Evolutionary conservation across 2,113 vertebrate species (phyloP).

Genomic region (Scomber colias): DNA sequence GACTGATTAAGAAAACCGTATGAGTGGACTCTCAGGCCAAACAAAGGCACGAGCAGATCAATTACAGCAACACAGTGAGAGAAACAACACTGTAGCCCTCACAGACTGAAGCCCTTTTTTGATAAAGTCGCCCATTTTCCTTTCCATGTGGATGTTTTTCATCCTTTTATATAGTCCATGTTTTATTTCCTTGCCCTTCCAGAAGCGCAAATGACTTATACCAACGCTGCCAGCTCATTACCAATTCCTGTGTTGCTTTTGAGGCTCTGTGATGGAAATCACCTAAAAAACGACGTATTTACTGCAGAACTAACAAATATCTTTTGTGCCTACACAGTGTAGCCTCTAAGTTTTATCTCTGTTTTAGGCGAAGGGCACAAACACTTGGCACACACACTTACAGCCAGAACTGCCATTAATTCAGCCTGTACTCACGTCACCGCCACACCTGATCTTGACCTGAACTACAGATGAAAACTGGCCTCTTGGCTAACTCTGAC

Average conservation of each 20-base stretch:
- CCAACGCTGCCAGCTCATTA: constrained; percentile 61
- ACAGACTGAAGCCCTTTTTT: constrained; percentile 3
- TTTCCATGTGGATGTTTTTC: constrained; percentile 45
- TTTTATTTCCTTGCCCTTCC: constrained; percentile 53
- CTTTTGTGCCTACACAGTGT: not conserved
- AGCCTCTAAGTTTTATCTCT: constrained; percentile 38
- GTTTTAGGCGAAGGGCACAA: constrained; percentile 9
- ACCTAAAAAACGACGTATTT: constrained; percentile 45
- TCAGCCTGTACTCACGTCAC: not conserved
- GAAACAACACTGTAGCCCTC: constrained; percentile 33
- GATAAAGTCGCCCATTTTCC: constrained; percentile 44
- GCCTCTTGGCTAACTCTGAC: too few species aligned
- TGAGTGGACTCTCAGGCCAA: constrained; percentile 49
- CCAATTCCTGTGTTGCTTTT: constrained; percentile 46
- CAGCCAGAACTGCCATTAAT: not conserved
- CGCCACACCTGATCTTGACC: not conserved
- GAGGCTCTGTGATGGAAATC: constrained; percentile 43
- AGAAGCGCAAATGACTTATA: constrained; percentile 46
- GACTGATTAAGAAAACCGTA: constrained; percentile 57
- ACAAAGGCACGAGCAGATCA: constrained; percentile 61
- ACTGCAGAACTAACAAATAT: constrained; percentile 38
- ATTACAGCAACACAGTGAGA: constrained; percentile 42
- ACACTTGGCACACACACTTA: not conserved
- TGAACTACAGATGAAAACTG: too few species aligned
- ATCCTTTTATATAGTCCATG: constrained; percentile 26